These are phyloP conservation scores for Cylloceria caligata DNA, from an alignment of 2,888 invertebrate species.

Conservation along the genomic window DNA sequence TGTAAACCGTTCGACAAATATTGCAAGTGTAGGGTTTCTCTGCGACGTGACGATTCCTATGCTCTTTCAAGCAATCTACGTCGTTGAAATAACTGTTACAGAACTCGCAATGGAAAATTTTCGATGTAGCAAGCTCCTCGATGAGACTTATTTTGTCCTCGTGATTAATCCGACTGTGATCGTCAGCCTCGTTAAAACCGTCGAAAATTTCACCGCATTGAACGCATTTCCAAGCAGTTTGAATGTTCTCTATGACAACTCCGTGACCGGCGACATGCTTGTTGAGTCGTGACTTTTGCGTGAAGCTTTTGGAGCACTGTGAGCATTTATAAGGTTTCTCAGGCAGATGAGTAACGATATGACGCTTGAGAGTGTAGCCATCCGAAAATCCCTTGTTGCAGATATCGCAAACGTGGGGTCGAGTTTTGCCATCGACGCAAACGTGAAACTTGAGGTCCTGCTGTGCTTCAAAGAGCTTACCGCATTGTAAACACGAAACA, in stretches of 20 bases:
- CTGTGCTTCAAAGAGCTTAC: conserved; percentile 75
- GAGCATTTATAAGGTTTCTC: conserved; percentile 78
- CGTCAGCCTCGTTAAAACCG: conserved; percentile 71
- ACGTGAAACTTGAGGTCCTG: conserved; percentile 73
- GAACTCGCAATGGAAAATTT: conserved; percentile 87
- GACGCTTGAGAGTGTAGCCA: conserved; percentile 78
- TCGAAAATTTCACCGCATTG: conserved; percentile 75
- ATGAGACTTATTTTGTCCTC: conserved; percentile 72
- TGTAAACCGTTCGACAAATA: conserved; percentile 84
- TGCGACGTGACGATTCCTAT: conserved; percentile 84
- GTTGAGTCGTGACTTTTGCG: conserved; percentile 78
- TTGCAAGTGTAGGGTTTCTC: conserved; percentile 85
- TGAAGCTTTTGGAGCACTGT: conserved; percentile 78
- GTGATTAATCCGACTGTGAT: conserved; percentile 72
- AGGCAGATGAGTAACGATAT: conserved; percentile 77
- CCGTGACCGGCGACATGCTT: conserved; percentile 76
- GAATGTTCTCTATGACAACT: conserved; percentile 74
- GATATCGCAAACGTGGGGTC: conserved; percentile 77
- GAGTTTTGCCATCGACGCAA: conserved; percentile 76
- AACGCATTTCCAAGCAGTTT: conserved; percentile 77
- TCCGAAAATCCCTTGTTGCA: conserved; percentile 79
- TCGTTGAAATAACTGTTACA: conserved; percentile 87
- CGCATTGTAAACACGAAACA: conserved; percentile 78
- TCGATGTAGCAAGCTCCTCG: conserved; percentile 74
- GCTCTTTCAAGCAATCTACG: conserved; percentile 84